These are phyloP conservation scores for Corythoichthys intestinalis DNA, from an alignment of 2,113 vertebrate species.

Conservation along the genomic window DNA sequence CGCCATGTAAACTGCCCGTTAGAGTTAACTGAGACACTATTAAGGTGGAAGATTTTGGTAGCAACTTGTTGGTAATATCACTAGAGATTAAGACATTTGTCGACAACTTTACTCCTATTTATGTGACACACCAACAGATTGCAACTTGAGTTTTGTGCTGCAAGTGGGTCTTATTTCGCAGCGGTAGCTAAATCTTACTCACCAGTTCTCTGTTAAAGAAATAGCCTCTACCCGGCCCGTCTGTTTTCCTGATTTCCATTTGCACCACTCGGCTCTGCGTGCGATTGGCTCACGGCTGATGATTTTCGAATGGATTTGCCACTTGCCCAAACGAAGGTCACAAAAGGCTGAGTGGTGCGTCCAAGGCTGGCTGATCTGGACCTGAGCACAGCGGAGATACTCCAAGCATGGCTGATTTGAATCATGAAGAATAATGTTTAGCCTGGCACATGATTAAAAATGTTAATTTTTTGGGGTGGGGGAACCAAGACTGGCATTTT, in stretches of 20 bases:
- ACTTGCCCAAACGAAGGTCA: conserved; percentile 64
- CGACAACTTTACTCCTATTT: background rate
- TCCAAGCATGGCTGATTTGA: conserved; percentile 73
- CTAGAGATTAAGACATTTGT: background rate
- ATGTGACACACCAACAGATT: background rate
- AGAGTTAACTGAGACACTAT: too few relatives aligned
- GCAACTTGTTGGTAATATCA: too few relatives aligned
- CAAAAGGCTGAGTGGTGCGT: conserved; percentile 71
- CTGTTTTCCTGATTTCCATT: conserved; percentile 58
- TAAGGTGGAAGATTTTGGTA: too few relatives aligned
- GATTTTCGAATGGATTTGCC: conserved; percentile 66
- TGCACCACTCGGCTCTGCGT: conserved; percentile 48
- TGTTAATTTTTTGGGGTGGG: conserved; percentile 66
- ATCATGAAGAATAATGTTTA: conserved; percentile 81
- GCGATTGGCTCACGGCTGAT: conserved; percentile 60
- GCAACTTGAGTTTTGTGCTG: background rate
- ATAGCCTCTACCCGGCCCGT: conserved; percentile 8
- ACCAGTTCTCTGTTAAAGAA: conserved; percentile 20
- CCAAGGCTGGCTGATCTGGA: conserved; percentile 67
- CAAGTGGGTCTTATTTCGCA: background rate
- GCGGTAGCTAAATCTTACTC: conserved; percentile 2
- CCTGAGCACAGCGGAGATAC: conserved; percentile 58
- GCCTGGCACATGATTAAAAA: conserved; percentile 76
- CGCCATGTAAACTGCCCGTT: too few relatives aligned
- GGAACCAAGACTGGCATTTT: conserved; percentile 57